Evolutionary conservation across 1,140 invertebrate genomes (phyloP).

Genomic region (Caenorhabditis briggsae): DNA sequence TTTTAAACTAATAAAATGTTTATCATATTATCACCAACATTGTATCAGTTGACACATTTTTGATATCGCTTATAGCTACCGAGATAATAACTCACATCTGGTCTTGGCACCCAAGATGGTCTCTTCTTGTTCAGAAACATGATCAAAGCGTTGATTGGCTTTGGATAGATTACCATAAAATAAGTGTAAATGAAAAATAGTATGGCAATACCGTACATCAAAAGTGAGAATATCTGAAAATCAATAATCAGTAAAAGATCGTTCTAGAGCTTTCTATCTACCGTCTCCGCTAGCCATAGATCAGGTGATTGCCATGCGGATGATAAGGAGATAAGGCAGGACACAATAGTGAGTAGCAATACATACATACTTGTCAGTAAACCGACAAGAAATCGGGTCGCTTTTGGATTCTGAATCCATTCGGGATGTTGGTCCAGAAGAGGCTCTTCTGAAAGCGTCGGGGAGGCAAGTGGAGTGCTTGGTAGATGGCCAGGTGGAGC

Average conservation of each 20-base stretch:
- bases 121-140: constrained; percentile 53
- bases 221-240: constrained; percentile 74
- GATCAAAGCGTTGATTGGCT: constrained; percentile 63
- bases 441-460: not conserved
- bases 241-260: too few relatives aligned
- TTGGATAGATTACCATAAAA: constrained; percentile 74
- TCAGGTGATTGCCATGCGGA: constrained; percentile 29
- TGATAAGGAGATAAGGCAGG: not conserved
- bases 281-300: constrained; percentile 31
- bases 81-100: constrained; percentile 29
- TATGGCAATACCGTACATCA: constrained; percentile 74
- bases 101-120: constrained; percentile 48
- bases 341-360: constrained; percentile 3
- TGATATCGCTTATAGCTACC: too few relatives aligned
- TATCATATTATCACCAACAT: too few relatives aligned
- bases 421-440: constrained; percentile 16
- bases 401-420: constrained; percentile 9
- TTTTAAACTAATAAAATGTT: too few relatives aligned
- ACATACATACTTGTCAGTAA: constrained; percentile 44
- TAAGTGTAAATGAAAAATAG: constrained; percentile 75
- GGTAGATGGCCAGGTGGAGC: constrained; percentile 4
- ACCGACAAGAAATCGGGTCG: not conserved
- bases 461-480: not conserved
- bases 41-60: too few relatives aligned
- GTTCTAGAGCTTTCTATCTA: not conserved